A percentile compares a stretch with the other conserved stretches of the same genome.
Evolutionary conservation across 2,113 vertebrate genomes (phyloP).

Genomic region (Hydropotes inermis): DNA sequence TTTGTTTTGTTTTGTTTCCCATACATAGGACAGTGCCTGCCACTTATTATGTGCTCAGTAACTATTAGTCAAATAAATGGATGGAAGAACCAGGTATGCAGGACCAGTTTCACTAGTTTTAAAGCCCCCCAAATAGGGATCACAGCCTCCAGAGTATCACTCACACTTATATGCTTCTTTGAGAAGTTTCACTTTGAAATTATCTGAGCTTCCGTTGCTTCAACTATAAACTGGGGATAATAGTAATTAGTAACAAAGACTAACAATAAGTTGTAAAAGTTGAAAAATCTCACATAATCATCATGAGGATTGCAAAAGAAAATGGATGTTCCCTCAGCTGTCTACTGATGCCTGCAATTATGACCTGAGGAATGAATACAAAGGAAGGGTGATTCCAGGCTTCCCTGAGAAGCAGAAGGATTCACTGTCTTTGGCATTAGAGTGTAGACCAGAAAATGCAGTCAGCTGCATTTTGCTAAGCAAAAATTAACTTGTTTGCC

Average conservation of each 20-base stretch:
- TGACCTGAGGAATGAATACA: not conserved
- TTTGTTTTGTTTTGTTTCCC: not conserved
- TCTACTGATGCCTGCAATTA: not conserved
- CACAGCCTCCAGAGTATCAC: not conserved
- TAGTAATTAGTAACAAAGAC: not conserved
- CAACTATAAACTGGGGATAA: not conserved
- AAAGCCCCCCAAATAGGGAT: not conserved
- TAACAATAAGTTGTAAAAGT: not conserved
- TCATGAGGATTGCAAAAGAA: not conserved
- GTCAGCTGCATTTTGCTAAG: not conserved
- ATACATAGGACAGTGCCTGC: not conserved
- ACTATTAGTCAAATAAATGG: not conserved
- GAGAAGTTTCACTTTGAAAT: not conserved
- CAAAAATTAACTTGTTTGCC: not conserved
- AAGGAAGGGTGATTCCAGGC: not conserved
- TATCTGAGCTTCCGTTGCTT: not conserved
- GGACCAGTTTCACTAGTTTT: not conserved
- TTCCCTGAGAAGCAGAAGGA: not conserved
- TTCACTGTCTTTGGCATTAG: not conserved
- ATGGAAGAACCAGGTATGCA: not conserved
- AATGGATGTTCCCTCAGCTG: not conserved
- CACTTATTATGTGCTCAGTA: not conserved
- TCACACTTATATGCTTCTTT: not conserved
- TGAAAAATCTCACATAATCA: not conserved
- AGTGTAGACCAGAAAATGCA: not conserved